These are phyloP conservation scores for Melitaea athalia DNA, from an alignment of 2,888 invertebrate species.

Conservation along the genomic window DNA sequence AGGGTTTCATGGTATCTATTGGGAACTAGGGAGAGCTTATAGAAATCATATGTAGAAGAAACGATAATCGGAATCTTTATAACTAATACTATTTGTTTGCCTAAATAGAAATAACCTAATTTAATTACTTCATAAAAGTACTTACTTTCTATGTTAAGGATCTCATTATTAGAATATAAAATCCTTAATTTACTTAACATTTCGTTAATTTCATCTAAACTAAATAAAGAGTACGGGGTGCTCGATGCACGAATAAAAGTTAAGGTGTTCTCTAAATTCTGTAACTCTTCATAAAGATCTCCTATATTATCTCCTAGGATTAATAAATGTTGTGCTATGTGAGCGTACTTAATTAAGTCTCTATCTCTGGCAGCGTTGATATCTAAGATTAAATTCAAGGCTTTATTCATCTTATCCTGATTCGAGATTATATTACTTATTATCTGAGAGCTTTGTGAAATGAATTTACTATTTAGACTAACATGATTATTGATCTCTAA, in stretches of 20 bases:
- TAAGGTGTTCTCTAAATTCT: no score
- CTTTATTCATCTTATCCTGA: constrained; percentile 31
- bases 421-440: constrained; percentile 31
- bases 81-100: not conserved
- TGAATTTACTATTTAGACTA: constrained; percentile 41
- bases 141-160: no score
- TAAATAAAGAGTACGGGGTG: not conserved
- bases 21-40: not conserved
- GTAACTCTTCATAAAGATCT: no score
- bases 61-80: not conserved
- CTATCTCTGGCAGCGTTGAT: no score
- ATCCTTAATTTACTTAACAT: not conserved
- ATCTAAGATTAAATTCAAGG: constrained; percentile 11
- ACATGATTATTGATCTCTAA: constrained; percentile 40
- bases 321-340: no score
- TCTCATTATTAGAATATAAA: no score
- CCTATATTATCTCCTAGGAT: no score
- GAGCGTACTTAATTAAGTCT: no score
- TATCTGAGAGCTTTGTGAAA: constrained; percentile 24
- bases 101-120: not conserved
- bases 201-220: not conserved
- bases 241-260: no score
- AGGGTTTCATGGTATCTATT: not conserved
- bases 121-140: no score
- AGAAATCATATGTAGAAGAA: not conserved